phyloP scores from a whole-genome alignment of 2,888 invertebrate genomes.

The Meiosimyza decipiens region DNA sequence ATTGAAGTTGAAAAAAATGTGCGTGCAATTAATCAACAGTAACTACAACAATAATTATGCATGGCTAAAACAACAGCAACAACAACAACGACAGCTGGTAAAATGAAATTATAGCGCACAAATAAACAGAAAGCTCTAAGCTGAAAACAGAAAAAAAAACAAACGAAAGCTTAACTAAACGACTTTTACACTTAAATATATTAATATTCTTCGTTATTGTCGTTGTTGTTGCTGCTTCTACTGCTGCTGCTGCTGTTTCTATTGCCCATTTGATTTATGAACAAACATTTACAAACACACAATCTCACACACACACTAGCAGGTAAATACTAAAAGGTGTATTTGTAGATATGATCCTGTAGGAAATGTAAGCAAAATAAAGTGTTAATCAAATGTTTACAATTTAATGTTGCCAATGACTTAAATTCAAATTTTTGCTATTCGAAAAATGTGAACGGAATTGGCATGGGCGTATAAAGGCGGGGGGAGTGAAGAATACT shows the following conservation, averaged over 20 bases:
- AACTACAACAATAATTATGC: conserved; percentile 19
- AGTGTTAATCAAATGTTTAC: too few relatives aligned
- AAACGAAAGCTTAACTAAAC: conserved; percentile 24
- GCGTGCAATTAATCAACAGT: not conserved
- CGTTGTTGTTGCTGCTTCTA: not conserved
- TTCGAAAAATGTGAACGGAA: too few relatives aligned
- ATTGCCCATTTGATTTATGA: conserved; percentile 20
- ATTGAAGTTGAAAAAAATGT: not conserved
- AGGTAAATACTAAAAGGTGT: not conserved
- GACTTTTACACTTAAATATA: conserved; percentile 14
- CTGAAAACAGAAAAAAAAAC: conserved; percentile 7
- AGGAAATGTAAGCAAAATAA: too few relatives aligned
- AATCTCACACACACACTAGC: not conserved
- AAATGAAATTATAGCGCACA: too few relatives aligned
- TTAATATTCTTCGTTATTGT: conserved; percentile 16
- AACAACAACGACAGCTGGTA: not conserved
- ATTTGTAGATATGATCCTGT: not conserved
- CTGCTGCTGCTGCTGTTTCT: not conserved
- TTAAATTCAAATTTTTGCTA: too few relatives aligned
- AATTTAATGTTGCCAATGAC: too few relatives aligned
- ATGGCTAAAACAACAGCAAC: conserved; percentile 5
- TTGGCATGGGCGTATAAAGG: too few relatives aligned
- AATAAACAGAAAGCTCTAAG: not conserved
- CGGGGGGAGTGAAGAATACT: too few relatives aligned
- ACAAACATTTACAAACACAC: conserved; percentile 17